Conservation (phyloP, 30 jellyfish, hydroid and myxozoan species). For the Pelagia noctiluca region DNA sequence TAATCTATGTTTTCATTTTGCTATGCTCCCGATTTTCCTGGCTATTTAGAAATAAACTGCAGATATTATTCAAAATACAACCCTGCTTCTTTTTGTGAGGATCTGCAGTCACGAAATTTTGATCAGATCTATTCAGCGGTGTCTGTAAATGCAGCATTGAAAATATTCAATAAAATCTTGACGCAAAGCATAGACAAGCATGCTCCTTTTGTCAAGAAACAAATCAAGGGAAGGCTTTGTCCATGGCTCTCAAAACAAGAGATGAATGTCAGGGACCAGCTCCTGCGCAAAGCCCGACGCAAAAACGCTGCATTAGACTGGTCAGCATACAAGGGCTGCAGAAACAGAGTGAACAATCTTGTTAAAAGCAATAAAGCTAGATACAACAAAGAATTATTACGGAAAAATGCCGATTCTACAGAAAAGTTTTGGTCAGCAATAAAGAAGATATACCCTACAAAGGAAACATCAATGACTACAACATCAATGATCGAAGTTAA, state of each 20-base stretch:
- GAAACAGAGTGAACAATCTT: constrained; percentile 63
- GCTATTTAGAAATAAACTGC: constrained; percentile 57
- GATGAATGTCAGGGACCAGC: constrained; percentile 71
- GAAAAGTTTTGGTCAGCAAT: constrained; percentile 64
- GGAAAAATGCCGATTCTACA: constrained; percentile 59
- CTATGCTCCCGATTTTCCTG: too few relatives aligned
- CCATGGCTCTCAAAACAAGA: constrained; percentile 65
- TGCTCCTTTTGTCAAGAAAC: constrained; percentile 65
- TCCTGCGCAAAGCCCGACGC: constrained; percentile 63
- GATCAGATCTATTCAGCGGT: constrained; percentile 45
- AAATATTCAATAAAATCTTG: constrained; percentile 34
- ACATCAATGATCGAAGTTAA: constrained; percentile 35
- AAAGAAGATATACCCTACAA: constrained; percentile 53
- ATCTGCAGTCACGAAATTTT: constrained; percentile 28
- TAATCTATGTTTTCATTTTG: too few relatives aligned
- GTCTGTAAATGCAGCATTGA: constrained; percentile 62
- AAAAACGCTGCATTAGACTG: constrained; percentile 57
- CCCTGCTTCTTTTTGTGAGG: constrained; percentile 61
- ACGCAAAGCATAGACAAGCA: constrained; percentile 54
- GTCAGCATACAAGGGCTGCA: constrained; percentile 41
- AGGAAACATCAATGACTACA: constrained; percentile 20
- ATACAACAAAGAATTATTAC: constrained; percentile 53
- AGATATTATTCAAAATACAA: constrained; percentile 67
- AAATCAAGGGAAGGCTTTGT: constrained; percentile 58
- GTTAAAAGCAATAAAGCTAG: constrained; percentile 47